A percentile compares a stretch with the other conserved stretches of the same genome.
phyloP scores from a whole-genome alignment of 2,113 vertebrate species.

The Pelodiscus sinensis region DNA sequence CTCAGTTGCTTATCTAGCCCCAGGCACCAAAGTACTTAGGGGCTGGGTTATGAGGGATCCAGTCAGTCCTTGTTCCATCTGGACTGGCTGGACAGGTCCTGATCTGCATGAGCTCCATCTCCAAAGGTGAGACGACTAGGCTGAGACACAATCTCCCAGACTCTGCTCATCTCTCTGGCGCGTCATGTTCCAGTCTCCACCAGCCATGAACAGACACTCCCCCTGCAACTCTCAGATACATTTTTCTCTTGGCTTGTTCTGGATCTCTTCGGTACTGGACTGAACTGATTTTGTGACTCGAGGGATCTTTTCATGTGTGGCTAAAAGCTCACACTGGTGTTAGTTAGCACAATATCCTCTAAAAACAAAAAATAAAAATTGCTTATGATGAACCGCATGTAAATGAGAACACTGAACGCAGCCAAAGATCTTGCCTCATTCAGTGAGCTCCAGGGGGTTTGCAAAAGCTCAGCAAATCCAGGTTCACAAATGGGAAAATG shows the following conservation, averaged over 20 bases:
- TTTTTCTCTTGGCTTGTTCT: neutral
- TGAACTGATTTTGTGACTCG: neutral
- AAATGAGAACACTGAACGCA: neutral
- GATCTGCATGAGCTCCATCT: neutral
- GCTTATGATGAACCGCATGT: neutral
- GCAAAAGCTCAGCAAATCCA: neutral
- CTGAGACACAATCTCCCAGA: neutral
- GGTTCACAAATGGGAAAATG: neutral
- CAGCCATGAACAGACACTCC: neutral
- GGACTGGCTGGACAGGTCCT: slow-evolving; percentile 49
- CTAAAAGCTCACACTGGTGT: neutral
- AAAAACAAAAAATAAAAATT: neutral
- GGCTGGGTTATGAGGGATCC: neutral
- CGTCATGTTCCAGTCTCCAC: neutral
- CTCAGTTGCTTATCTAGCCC: slow-evolving; percentile 69
- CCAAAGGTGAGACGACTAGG: neutral
- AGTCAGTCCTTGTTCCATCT: slow-evolving; percentile 15
- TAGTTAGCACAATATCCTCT: neutral
- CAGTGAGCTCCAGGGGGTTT: neutral
- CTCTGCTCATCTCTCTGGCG: neutral
- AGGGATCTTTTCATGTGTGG: neutral
- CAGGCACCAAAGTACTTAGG: slow-evolving; percentile 55
- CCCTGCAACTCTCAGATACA: neutral
- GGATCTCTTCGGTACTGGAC: neutral
- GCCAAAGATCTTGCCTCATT: neutral